phyloP scores from a whole-genome alignment of 2,888 invertebrate genomes.

The Pollenia amentaria region DNA sequence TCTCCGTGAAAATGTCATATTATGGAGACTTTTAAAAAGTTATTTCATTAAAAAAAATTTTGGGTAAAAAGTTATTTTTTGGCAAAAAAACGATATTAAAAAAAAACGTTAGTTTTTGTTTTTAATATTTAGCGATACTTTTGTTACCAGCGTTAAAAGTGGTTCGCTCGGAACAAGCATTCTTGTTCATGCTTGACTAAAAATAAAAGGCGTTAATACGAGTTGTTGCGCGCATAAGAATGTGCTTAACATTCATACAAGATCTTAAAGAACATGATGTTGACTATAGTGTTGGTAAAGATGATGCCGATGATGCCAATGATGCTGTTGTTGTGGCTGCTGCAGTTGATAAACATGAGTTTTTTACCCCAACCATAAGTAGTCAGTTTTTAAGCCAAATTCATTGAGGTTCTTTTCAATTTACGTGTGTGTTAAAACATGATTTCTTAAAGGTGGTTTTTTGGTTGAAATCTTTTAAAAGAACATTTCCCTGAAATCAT shows the following conservation, averaged over 20 bases:
- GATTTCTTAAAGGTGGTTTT: constrained; percentile 26
- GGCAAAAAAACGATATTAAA: too few species aligned
- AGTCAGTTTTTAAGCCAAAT: constrained; percentile 61
- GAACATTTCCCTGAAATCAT: constrained; percentile 50
- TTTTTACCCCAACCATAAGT: constrained; percentile 42
- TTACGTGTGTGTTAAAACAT: constrained; percentile 27
- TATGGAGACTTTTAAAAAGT: too few species aligned
- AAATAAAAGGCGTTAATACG: not conserved
- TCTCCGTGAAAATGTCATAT: too few species aligned
- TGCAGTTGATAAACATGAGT: constrained; percentile 42
- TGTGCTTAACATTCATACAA: constrained; percentile 1
- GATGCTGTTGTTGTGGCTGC: not conserved
- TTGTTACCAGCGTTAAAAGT: too few species aligned
- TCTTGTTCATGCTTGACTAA: too few species aligned
- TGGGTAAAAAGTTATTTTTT: too few species aligned
- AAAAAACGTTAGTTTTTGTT: too few species aligned
- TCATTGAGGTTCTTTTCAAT: constrained; percentile 50
- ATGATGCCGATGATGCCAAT: constrained; percentile 35
- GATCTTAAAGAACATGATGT: constrained; percentile 31
- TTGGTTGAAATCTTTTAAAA: not conserved
- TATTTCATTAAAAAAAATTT: too few species aligned
- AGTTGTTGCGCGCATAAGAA: constrained; percentile 1
- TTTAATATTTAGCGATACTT: too few species aligned
- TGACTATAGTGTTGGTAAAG: not conserved
- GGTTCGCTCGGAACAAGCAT: too few species aligned